Evolutionary conservation across 2,888 invertebrate genomes (phyloP), one percentile per base, ranked within the genome.

Genomic region (Hyalella azteca): DNA sequence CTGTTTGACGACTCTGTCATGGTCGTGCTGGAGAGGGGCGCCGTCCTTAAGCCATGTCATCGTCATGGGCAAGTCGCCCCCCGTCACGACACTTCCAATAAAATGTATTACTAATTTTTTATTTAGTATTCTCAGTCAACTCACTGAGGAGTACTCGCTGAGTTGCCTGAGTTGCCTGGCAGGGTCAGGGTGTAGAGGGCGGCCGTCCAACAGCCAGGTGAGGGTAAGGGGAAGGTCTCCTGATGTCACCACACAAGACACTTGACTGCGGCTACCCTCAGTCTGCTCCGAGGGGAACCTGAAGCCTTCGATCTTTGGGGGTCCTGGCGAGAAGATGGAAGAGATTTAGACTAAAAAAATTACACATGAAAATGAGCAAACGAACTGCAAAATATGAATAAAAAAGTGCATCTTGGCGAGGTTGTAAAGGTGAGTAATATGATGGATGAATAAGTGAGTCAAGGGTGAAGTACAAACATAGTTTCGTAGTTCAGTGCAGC

Each of bases 21-120:
- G 82, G 79, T 82, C 82, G 40, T 82, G 82, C 26, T 89, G 89
- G 39, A 90, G 87, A 3, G 88, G 88, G 36, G 88, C 87, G 0
- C 89, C 90, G 85, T 90, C 90, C 83, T 90, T 90, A 59, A 88
- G 87, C 90, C 90, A 90, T 29, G 87, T 86, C 79, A 90, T 88
- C 78, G 87, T 87, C 81, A 90, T 89, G n/a, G 90, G 90, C 41
- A 89, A 87, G 86, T 90, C 90, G 4, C 91, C 91, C n/a, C n/a
- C n/a, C n/a, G n/a, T n/a, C n/a, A n/a, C n/a, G n/a, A n/a, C 32
- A 54, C 15, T n/a, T 3, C n/a, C 13, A 54, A 54, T 54, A 9
- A 54, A 9, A n/a, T 50, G 1, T 22, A 54, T n/a, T 45, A 2
- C 11, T n/a, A n/a, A n/a, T n/a, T n/a, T 13, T 11, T 15, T n/a